A percentile compares a stretch with the other conserved stretches of the same genome.
Evolutionary conservation across 2,888 invertebrate species (phyloP).

Genomic region (Frankliniella intonsa): DNA sequence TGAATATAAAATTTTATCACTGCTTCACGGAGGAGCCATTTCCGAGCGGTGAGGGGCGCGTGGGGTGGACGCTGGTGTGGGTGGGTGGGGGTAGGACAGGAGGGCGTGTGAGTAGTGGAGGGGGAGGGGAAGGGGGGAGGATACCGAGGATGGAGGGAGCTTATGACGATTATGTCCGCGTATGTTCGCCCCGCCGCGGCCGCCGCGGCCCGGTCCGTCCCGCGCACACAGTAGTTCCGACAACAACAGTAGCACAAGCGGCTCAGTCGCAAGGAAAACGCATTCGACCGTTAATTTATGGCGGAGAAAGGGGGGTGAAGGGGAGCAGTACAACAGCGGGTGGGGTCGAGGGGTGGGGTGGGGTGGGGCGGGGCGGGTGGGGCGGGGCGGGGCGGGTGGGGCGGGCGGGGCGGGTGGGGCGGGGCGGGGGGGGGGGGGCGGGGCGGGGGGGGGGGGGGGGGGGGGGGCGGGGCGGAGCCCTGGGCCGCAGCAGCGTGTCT

Average conservation of each 20-base stretch:
- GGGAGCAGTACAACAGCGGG: background rate
- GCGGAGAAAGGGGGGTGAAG: background rate
- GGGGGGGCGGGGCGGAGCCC: background rate
- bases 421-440: background rate
- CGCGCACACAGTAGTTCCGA: background rate
- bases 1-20: constrained; percentile 22
- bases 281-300: constrained; percentile 12
- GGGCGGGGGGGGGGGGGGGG: background rate
- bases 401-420: background rate
- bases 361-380: background rate
- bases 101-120: background rate
- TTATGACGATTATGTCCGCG: background rate
- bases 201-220: too few relatives aligned
- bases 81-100: background rate
- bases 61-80: background rate
- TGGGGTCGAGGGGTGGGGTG: background rate
- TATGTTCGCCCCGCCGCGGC: too few relatives aligned
- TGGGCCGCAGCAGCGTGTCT: background rate
- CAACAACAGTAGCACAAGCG: background rate
- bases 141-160: background rate
- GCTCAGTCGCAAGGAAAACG: constrained; percentile 1
- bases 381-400: background rate
- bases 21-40: background rate
- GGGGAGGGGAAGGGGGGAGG: background rate
- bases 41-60: background rate